Conservation (phyloP, 1,140 invertebrate genomes). For the Conopomorpha cramerella region DNA sequence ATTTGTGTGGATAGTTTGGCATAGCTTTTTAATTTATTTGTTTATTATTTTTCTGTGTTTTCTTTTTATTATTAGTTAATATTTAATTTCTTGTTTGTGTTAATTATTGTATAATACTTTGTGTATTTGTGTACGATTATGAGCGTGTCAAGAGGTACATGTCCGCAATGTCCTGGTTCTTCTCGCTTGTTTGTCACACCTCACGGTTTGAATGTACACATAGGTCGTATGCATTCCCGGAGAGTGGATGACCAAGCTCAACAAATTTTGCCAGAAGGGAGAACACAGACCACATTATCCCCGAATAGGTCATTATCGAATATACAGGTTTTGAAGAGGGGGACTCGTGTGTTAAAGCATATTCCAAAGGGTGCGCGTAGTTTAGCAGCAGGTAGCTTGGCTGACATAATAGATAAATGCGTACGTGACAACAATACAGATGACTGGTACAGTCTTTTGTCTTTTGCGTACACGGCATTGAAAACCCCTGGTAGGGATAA, state of each 20-base stretch:
- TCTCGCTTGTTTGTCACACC: neutral
- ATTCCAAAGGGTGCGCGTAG: neutral
- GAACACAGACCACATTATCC: too few relatives aligned
- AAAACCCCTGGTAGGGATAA: neutral
- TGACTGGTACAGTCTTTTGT: neutral
- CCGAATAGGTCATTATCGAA: neutral
- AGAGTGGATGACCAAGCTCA: neutral
- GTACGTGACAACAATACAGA: neutral
- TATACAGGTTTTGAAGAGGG: neutral
- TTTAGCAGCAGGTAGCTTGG: neutral
- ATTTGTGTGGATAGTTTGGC: too few relatives aligned
- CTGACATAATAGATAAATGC: neutral
- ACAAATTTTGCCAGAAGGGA: neutral
- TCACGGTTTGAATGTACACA: slow-evolving; percentile 1
- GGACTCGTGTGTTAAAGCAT: neutral
- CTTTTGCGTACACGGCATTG: neutral
- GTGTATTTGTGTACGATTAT: too few relatives aligned
- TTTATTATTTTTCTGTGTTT: too few relatives aligned
- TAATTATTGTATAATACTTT: too few relatives aligned
- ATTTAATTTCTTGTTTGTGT: too few relatives aligned
- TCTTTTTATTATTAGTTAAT: too few relatives aligned
- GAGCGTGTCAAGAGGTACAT: neutral
- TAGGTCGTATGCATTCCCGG: neutral
- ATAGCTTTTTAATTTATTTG: too few relatives aligned
- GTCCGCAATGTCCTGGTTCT: neutral